Evolutionary conservation across 2,888 invertebrate genomes (phyloP), one percentile per base, ranked within the genome.

Genomic region (Drosophila emarginata): DNA sequence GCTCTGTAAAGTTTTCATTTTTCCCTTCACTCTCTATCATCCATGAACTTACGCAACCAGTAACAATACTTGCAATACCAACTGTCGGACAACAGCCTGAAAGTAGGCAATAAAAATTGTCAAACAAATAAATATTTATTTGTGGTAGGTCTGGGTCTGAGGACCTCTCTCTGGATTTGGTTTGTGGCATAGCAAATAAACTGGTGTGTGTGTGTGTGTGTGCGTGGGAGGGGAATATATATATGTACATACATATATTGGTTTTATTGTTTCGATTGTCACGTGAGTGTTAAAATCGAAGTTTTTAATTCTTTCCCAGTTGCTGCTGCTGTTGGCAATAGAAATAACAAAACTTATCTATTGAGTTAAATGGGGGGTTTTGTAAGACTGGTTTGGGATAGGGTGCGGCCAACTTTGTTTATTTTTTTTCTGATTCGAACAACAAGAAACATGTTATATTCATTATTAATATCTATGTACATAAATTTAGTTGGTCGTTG

Each of bases 91-190:
- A 64, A 67, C 64, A 39, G 74, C 73, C 79, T 53, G 72, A 81
- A 80, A 82, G 86, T 74, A 83, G 78, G 80, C 83, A 82, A 86
- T 83, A 75, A 75, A 80, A 86, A 80, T 83, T 78, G 80, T 76
- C 78, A 82, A 82, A 80, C 80, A 76, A 78, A 85, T 80, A 81
- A 84, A 80, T 84, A 78, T 76, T 84, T 78, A 78, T 76, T 84
- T 78, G 72, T 56, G 36, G 66, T 71, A 74, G 72, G 72, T 72
- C 66, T 60, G 72, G 74, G 73, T 73, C 60, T 53, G 67, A 40
- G 50, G 14, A 21, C 23, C 54, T 50, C 32, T 32, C 32, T 32
- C 7, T 32, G 32, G 32, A 32, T 32, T 32, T 32, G 37, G 50
- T 7, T 18, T n/a, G 28, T 26, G 15, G 51, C 53, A 28, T 53